phyloP scores from a whole-genome alignment of 64 coral and sea anemone species.

The Cladopsammia gracilis region DNA sequence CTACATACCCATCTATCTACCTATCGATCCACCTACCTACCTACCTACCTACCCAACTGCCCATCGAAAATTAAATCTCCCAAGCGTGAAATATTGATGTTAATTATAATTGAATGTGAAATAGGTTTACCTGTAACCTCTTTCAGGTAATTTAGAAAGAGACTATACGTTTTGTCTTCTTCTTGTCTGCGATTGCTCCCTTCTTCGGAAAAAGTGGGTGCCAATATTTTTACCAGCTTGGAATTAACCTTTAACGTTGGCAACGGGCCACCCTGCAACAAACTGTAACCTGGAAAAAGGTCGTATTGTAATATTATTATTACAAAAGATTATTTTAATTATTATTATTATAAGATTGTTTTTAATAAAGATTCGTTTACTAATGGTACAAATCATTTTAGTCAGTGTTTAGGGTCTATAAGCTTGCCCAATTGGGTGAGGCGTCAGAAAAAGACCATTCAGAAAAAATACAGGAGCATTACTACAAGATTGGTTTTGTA shows the following conservation, averaged over 20 bases:
- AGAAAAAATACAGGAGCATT: too few species aligned
- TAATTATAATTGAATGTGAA: too few species aligned
- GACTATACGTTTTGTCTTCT: constrained; percentile 27
- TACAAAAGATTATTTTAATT: too few species aligned
- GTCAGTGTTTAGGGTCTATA: background rate
- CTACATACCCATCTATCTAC: too few species aligned
- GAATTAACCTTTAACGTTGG: background rate
- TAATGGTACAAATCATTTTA: background rate
- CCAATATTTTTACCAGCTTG: constrained; percentile 22
- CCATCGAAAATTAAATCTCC: too few species aligned
- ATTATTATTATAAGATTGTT: background rate
- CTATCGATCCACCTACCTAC: too few species aligned
- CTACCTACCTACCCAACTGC: too few species aligned
- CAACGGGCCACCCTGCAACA: constrained; percentile 41
- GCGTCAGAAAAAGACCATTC: too few species aligned
- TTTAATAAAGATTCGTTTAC: background rate
- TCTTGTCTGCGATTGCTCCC: background rate
- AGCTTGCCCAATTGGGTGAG: too few species aligned
- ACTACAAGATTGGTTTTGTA: too few species aligned
- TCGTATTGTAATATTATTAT: too few species aligned
- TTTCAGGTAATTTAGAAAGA: constrained; percentile 42
- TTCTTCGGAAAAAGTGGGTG: background rate
- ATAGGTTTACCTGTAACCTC: constrained; percentile 37
- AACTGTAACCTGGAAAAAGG: constrained; percentile 21
- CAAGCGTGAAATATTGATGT: too few species aligned